These are phyloP conservation scores for Mormyrus proboscirostris DNA, from an alignment of 2,797 vertebrate species.

Conservation along the genomic window DNA sequence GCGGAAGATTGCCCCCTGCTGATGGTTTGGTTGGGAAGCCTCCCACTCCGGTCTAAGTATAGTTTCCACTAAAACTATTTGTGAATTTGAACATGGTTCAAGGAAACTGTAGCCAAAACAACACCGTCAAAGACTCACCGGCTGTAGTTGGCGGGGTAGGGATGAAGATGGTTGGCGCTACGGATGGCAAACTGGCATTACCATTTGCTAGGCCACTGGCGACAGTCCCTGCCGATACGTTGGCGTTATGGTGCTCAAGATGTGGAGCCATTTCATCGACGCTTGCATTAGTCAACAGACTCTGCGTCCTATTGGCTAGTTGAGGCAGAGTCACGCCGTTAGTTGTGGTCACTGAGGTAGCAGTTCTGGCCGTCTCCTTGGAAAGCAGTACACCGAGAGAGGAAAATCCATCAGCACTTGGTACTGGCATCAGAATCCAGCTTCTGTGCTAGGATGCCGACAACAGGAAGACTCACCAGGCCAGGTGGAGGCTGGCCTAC, in stretches of 20 bases:
- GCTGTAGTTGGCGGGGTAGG: constrained; percentile 41
- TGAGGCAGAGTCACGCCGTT: constrained; percentile 42
- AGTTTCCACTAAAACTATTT: background rate
- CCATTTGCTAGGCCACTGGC: constrained; percentile 44
- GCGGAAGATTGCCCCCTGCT: background rate
- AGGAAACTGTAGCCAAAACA: background rate
- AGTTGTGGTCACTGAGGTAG: constrained; percentile 29
- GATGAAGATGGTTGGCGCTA: constrained; percentile 31
- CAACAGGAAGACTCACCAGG: constrained; percentile 39
- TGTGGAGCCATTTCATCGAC: constrained; percentile 11
- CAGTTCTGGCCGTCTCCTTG: constrained; percentile 24
- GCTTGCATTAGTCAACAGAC: constrained; percentile 42
- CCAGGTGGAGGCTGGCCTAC: background rate
- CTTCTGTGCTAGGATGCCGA: background rate
- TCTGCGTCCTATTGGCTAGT: constrained; percentile 45
- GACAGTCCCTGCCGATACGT: constrained; percentile 22
- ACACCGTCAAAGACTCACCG: constrained; percentile 42
- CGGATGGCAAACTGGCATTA: constrained; percentile 52
- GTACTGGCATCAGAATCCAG: background rate
- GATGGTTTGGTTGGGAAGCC: background rate
- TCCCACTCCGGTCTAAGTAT: background rate
- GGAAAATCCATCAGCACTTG: background rate
- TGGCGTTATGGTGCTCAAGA: constrained; percentile 40
- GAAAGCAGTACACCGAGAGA: constrained; percentile 25
- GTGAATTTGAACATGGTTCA: background rate